Conservation (phyloP, 1,140 invertebrate species). For the Heterodera carotae region DNA sequence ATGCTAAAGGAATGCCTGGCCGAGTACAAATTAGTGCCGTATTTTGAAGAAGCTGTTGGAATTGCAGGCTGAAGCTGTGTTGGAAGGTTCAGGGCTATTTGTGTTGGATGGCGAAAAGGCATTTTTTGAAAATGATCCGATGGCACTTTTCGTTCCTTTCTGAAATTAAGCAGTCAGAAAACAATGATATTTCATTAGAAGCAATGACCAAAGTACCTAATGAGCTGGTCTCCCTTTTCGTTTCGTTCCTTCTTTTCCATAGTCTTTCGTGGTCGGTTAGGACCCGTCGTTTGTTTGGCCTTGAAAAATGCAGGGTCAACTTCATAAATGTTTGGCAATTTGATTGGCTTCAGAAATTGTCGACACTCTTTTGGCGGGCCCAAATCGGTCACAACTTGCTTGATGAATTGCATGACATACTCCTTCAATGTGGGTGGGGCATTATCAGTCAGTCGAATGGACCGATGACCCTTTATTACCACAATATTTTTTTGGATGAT, state of each 20-base stretch:
- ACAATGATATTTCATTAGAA: background rate
- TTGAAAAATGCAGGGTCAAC: conserved; percentile 42
- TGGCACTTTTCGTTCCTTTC: background rate
- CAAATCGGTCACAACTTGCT: conserved; percentile 48
- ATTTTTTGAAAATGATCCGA: background rate
- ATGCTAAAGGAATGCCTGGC: conserved; percentile 3
- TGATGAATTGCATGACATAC: conserved; percentile 49
- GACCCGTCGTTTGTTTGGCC: conserved; percentile 19
- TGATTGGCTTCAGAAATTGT: conserved; percentile 46
- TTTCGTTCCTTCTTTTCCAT: conserved; percentile 8
- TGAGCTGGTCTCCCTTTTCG: background rate
- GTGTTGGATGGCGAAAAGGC: conserved; percentile 21
- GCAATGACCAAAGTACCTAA: background rate
- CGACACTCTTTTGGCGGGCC: conserved; percentile 38
- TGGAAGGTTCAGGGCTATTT: conserved; percentile 20
- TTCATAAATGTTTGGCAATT: conserved; percentile 48
- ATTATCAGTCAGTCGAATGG: background rate
- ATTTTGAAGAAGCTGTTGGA: background rate
- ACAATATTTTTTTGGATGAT: conserved; percentile 47
- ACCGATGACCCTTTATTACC: conserved; percentile 8
- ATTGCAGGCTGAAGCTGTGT: conserved; percentile 10
- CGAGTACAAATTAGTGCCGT: conserved; percentile 9
- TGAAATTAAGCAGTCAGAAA: background rate
- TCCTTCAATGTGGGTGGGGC: conserved; percentile 33
- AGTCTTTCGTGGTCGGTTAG: background rate